Percentiles rank a stretch among this genome's conserved stretches.
Evolutionary conservation across 1,140 invertebrate species (phyloP).

Genomic region (Orussus abietinus): DNA sequence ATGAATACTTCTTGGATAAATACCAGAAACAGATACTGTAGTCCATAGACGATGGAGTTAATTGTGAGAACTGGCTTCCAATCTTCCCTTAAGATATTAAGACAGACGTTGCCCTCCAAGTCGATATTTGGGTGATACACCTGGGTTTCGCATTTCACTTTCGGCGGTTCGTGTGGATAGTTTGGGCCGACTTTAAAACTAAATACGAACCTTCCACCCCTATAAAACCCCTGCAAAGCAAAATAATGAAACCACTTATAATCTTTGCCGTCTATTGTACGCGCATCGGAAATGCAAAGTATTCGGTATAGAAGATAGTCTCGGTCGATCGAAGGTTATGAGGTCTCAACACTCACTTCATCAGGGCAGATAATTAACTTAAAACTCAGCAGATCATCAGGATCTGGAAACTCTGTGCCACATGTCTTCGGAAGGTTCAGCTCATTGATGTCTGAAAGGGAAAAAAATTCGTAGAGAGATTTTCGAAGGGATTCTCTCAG

Average conservation of each 20-base stretch:
- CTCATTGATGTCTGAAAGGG: conserved; percentile 91
- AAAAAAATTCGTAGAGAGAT: conserved; percentile 11
- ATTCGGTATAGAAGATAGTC: conserved; percentile 1
- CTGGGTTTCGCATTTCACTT: conserved; percentile 91
- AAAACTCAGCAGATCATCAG: conserved; percentile 93
- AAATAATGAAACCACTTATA: conserved; percentile 10
- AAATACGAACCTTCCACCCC: conserved; percentile 90
- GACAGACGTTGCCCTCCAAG: conserved; percentile 89
- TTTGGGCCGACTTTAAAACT: conserved; percentile 96
- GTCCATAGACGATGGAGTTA: conserved; percentile 96
- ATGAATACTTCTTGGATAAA: conserved; percentile 27
- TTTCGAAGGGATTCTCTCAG: neutral
- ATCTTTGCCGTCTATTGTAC: neutral
- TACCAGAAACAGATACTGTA: conserved; percentile 96
- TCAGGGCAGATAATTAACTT: conserved; percentile 96
- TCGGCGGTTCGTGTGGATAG: conserved; percentile 94
- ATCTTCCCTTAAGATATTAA: conserved; percentile 95
- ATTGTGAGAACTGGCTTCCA: conserved; percentile 99
- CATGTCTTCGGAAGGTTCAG: conserved; percentile 96
- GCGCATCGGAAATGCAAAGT: neutral
- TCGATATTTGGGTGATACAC: conserved; percentile 97
- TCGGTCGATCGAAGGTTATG: neutral
- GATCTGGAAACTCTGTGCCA: conserved; percentile 92
- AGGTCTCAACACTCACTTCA: conserved; percentile 61
- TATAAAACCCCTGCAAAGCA: conserved; percentile 82